Percentiles rank a stretch among this genome's conserved stretches.
Evolutionary conservation across 1,140 invertebrate genomes (phyloP).

Genomic region (Anastatus disparis): DNA sequence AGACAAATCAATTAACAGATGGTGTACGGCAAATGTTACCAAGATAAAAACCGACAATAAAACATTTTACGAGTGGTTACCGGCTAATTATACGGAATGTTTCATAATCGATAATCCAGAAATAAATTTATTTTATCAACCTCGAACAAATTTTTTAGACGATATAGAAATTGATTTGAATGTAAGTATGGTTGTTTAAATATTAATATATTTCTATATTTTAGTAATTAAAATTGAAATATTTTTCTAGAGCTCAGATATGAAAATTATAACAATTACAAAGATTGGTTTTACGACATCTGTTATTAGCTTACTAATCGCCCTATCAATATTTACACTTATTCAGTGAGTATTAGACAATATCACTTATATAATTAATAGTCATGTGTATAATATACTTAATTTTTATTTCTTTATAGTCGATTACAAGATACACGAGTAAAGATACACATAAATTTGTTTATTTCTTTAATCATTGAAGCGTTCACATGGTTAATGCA

Average conservation of each 20-base stretch:
- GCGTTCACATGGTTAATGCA: background rate
- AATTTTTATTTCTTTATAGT: background rate
- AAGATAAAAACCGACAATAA: slow-evolving; percentile 9
- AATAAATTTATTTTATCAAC: too few relatives aligned
- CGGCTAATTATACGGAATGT: background rate
- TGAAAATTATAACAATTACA: too few relatives aligned
- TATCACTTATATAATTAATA: too few relatives aligned
- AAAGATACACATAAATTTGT: slow-evolving; percentile 6
- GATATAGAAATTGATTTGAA: too few relatives aligned
- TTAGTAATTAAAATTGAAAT: too few relatives aligned
- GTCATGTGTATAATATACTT: too few relatives aligned
- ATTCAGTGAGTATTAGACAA: slow-evolving; percentile 3
- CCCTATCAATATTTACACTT: background rate
- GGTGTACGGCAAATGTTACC: slow-evolving; percentile 1
- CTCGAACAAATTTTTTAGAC: too few relatives aligned
- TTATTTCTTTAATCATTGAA: background rate
- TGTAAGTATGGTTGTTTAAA: too few relatives aligned
- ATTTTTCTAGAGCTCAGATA: too few relatives aligned
- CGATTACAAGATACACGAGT: background rate
- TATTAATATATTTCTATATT: too few relatives aligned
- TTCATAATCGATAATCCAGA: background rate
- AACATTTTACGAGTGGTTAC: background rate
- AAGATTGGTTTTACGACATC: background rate
- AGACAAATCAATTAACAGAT: slow-evolving; percentile 5
- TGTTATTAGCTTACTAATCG: background rate